Evolutionary conservation across 2,888 invertebrate genomes (phyloP), one percentile per base, ranked within the genome.

Genomic region (Agrochola lychnidis): DNA sequence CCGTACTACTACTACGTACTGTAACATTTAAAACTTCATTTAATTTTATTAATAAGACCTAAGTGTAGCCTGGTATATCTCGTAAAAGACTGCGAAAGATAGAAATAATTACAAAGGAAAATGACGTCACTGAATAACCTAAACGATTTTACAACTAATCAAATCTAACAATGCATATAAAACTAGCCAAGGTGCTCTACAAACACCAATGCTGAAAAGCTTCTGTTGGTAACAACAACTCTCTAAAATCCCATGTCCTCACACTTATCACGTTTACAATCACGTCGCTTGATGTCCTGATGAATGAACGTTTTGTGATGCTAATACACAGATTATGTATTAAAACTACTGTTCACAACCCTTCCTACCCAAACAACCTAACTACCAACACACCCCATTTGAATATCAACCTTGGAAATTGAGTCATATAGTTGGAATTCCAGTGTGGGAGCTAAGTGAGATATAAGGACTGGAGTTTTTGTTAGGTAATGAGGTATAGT

Each of bases 281-380:
- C 95, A 92, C 88, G 86, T 89, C 86, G 85, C 90, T 91, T 94
- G 94, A 95, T 94, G 93, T 93, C 91, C 89, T 95, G 96, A 96
- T 96, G 96, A 96, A 96, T 95, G 95, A 94, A 95, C 92, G 94
- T 94, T 96, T 96, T 96, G 95, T 95, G 94, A 95, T 96, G 95
- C 88, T 91, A 92, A 92, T 92, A 91, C 94, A 93, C 84, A 93
- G 95, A 95, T 95, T 95, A 94, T 95, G 95, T 94, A 92, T 91
- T 92, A 90, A 92, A 91, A 90, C 89, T 91, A 90, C 91, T 91
- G 90, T 91, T 92, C 92, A 89, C 90, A 90, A 88, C 81, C 83
- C 45, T 85, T 70, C 66, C 36, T 12, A 40, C 14, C 25, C 10
- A 71, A 76, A 88, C 25, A 14, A 56, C 63, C 0, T n/a, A 82